Evolutionary conservation across 2,888 invertebrate genomes (phyloP).

Genomic region (Machimus atricapillus): DNA sequence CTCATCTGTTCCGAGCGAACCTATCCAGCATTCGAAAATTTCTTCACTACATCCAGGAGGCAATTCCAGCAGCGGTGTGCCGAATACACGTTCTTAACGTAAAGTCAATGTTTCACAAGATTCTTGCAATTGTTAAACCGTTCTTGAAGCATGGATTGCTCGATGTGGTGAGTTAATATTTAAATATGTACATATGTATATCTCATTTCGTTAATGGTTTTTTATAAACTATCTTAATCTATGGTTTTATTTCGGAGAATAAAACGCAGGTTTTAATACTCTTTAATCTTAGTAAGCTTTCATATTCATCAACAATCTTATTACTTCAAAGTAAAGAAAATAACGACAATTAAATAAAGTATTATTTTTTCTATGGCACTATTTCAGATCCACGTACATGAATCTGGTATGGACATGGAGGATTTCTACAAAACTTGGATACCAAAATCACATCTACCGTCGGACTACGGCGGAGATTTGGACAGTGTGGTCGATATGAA

Average conservation of each 20-base stretch:
- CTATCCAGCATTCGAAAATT: slow-evolving; percentile 68
- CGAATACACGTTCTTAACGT: slow-evolving; percentile 72
- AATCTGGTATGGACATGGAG: slow-evolving; percentile 65
- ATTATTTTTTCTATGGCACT: background rate
- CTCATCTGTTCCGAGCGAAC: slow-evolving; percentile 67
- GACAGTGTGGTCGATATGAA: slow-evolving; percentile 43
- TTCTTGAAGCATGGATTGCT: slow-evolving; percentile 68
- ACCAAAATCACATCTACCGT: slow-evolving; percentile 67
- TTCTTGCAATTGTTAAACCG: slow-evolving; percentile 66
- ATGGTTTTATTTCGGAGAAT: too few relatives aligned
- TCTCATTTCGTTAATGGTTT: too few relatives aligned
- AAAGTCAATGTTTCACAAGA: slow-evolving; percentile 66
- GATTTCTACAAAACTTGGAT: slow-evolving; percentile 66
- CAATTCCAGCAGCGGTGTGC: slow-evolving; percentile 69
- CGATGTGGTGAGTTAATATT: slow-evolving; percentile 61
- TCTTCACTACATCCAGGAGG: slow-evolving; percentile 72
- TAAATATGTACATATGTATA: background rate
- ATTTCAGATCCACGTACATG: slow-evolving; percentile 68
- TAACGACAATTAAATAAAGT: background rate
- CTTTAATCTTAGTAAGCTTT: background rate
- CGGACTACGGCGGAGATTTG: slow-evolving; percentile 70
- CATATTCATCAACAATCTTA: too few relatives aligned
- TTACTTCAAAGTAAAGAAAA: too few relatives aligned
- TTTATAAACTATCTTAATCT: too few relatives aligned
- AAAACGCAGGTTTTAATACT: background rate